Evolutionary conservation across 2,888 invertebrate genomes (phyloP).

Genomic region (Eristalis pertinax): DNA sequence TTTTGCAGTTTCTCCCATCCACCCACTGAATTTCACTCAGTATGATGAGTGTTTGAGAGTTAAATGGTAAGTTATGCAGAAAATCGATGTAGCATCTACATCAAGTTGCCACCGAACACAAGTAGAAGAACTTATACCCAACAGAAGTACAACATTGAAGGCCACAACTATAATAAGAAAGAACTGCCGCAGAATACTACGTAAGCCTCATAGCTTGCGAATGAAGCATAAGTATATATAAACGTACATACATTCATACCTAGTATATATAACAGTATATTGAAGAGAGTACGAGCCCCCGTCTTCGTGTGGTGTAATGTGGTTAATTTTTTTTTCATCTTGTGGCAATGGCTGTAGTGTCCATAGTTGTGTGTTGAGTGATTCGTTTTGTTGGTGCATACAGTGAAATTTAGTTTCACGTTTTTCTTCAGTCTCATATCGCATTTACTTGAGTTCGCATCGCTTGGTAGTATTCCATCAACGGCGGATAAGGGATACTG

Average conservation of each 20-base stretch:
- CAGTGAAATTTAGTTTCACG: conserved; percentile 73
- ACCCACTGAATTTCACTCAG: conserved; percentile 49
- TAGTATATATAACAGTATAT: neutral
- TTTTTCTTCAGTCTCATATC: conserved; percentile 80
- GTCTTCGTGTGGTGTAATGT: conserved; percentile 57
- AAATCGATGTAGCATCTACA: conserved; percentile 24
- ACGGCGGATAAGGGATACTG: conserved; percentile 54
- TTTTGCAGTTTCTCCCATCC: conserved; percentile 8
- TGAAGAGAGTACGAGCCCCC: conserved; percentile 59
- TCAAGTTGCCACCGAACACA: conserved; percentile 27
- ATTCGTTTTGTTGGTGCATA: conserved; percentile 63
- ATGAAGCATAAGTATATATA: conserved; percentile 52
- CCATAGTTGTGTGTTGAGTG: conserved; percentile 59
- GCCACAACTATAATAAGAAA: conserved; percentile 44
- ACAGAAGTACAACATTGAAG: conserved; percentile 43
- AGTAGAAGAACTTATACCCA: conserved; percentile 31
- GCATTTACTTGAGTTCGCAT: conserved; percentile 81
- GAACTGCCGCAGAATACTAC: conserved; percentile 28
- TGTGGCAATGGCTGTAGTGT: conserved; percentile 37
- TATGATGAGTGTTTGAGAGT: conserved; percentile 42
- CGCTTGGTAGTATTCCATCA: conserved; percentile 67
- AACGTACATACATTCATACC: neutral
- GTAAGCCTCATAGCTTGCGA: conserved; percentile 74
- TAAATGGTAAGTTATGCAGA: neutral
- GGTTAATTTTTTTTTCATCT: conserved; percentile 52